Conservation (phyloP, 1,140 invertebrate genomes). For the Schlechtendalia chinensis region DNA sequence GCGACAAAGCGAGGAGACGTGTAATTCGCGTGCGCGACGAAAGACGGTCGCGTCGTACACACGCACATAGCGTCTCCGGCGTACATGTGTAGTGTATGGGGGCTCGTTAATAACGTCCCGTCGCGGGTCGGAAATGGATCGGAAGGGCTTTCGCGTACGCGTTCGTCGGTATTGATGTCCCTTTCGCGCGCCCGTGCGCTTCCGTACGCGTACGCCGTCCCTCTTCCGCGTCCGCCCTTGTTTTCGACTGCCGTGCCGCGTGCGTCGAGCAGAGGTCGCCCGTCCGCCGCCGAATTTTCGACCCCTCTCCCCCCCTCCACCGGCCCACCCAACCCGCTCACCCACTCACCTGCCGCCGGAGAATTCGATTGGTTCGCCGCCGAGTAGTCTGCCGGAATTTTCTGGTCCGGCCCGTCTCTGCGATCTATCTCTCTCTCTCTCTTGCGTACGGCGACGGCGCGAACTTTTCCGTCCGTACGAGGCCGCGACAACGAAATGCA, state of each 20-base stretch:
- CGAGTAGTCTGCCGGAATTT: not conserved
- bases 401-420: no score
- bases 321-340: not conserved
- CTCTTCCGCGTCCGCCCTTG: no score
- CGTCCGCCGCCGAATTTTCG: not conserved
- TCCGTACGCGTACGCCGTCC: not conserved
- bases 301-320: not conserved
- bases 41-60: not conserved
- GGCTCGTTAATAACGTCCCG: not conserved
- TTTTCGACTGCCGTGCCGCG: not conserved
- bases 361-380: not conserved
- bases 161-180: constrained; percentile 10
- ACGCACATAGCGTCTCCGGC: not conserved
- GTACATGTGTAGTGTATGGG: no score
- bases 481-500: no score
- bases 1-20: not conserved
- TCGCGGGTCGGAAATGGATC: not conserved
- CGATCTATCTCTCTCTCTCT: no score
- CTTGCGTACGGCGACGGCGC: no score
- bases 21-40: not conserved
- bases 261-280: not conserved
- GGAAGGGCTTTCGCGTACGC: not conserved
- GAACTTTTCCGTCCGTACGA: no score
- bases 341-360: not conserved
- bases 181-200: not conserved